A percentile compares a stretch with the other conserved stretches of the same genome.
Conservation (phyloP, 2,888 invertebrate genomes). For the Notodonta ziczac region DNA sequence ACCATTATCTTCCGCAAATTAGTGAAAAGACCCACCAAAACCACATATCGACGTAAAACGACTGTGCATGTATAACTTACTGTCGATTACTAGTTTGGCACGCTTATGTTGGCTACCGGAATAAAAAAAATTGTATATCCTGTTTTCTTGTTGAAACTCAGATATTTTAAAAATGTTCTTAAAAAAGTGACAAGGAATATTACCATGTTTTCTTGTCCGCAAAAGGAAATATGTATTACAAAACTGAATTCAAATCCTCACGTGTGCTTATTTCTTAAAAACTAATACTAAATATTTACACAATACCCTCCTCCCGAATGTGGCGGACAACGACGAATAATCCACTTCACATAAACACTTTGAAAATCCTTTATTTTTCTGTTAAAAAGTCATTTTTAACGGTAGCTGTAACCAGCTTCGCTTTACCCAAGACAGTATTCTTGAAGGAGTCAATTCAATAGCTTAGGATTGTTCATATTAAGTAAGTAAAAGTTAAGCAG, state of each 20-base stretch:
- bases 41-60: conserved; percentile 22
- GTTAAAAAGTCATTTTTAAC: conserved; percentile 48
- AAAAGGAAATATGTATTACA: conserved; percentile 55
- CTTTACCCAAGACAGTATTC: conserved; percentile 81
- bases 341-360: conserved; percentile 57
- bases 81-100: conserved; percentile 34
- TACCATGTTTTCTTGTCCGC: conserved; percentile 32
- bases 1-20: too few relatives aligned
- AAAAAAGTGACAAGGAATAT: not conserved
- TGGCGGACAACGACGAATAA: conserved; percentile 42
- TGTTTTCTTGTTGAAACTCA: not conserved
- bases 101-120: conserved; percentile 30
- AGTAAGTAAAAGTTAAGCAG: not conserved
- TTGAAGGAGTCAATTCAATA: conserved; percentile 48
- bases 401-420: conserved; percentile 60
- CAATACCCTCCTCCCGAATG: conserved; percentile 62
- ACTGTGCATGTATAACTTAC: conserved; percentile 16
- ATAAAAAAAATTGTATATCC: conserved; percentile 28
- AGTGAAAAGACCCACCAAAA: conserved; percentile 7
- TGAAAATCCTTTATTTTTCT: conserved; percentile 62
- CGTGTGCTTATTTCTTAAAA: conserved; percentile 63
- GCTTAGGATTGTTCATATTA: not conserved
- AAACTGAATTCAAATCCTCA: conserved; percentile 76
- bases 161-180: not conserved
- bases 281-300: conserved; percentile 63